Base-by-base conservation (phyloP, 2,113 vertebrate genomes). In the Origma solitaria region DNA sequence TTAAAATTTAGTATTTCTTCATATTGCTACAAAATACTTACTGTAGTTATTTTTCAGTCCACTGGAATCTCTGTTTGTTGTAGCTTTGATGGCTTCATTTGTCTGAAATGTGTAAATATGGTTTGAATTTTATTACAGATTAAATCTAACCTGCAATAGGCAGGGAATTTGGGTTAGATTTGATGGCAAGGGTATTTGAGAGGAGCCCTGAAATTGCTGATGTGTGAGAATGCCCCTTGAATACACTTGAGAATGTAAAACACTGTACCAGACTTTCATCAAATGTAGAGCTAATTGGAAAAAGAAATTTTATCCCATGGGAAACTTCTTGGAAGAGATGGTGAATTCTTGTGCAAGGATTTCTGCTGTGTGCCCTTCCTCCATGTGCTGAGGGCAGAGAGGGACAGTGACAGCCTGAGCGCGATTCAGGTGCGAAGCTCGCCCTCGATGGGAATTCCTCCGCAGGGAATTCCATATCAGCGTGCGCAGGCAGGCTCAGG, bases 341-440 rank as follows among this genome's bases (percentile, higher is more conserved):
- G 1, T 22, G 57, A 60, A 49, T 30, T 68, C 42, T 40, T 45
- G 24, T 53, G 37, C 28, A 28, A 44, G 8, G 19, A 7, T 60
- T 58, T 75, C 7, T 35, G 33, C 64, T 1, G 0, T 16, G 23
- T 69, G 9, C 10, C n/a, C 11, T 47, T 90, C 10, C 33, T 19
- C 7, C 0, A 0, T 31, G n/a, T 35, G 13, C 5, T 25, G 79
- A 50, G 15, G 31, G 23, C 31, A 58, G 22, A 72, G 37, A 87
- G 51, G 30, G 37, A 69, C 28, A 66, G 14, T 2, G 54, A 54
- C 13, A 65, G 3, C n/a, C 24, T 22, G 56, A 22, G 49, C 37
- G 3, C 51, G 12, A 18, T 19, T 58, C 18, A 9, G 2, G 0
- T 31, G 37, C 0, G 0, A 19, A 70, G 10, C 33, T 75, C 35